A percentile compares a stretch with the other conserved stretches of the same genome.
Evolutionary conservation across 2,113 vertebrate genomes (phyloP).

Genomic region (Aramus guarauna): DNA sequence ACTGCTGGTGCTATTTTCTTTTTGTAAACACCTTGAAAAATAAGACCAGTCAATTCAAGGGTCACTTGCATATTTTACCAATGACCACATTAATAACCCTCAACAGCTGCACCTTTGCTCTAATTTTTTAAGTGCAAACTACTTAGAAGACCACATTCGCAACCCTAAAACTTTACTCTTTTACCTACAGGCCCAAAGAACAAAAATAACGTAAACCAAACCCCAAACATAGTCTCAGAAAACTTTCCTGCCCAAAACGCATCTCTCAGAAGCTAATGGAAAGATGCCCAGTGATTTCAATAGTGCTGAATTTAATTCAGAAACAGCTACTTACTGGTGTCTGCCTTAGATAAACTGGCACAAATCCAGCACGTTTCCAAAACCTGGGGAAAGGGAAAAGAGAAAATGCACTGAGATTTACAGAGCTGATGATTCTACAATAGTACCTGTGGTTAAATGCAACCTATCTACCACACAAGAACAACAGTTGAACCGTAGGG

Average conservation of each 20-base stretch:
- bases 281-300: not conserved
- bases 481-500: not conserved
- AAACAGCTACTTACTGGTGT: conserved; percentile 83
- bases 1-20: not conserved
- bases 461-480: not conserved
- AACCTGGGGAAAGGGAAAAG: conserved; percentile 77
- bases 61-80: not conserved
- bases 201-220: not conserved
- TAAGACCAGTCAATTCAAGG: not conserved
- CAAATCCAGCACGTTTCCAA: conserved; percentile 93
- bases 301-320: not conserved
- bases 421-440: not conserved
- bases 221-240: not conserved
- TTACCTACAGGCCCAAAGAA: not conserved
- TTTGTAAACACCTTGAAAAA: not conserved
- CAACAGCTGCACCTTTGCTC: not conserved
- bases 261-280: not conserved
- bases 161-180: not conserved
- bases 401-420: not conserved
- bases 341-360: conserved; percentile 94
- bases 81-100: not conserved
- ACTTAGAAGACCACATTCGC: not conserved
- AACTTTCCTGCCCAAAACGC: not conserved
- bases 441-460: not conserved
- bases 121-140: not conserved